Evolutionary conservation across 2,113 vertebrate species (phyloP).

Genomic region (Stegastes partitus): DNA sequence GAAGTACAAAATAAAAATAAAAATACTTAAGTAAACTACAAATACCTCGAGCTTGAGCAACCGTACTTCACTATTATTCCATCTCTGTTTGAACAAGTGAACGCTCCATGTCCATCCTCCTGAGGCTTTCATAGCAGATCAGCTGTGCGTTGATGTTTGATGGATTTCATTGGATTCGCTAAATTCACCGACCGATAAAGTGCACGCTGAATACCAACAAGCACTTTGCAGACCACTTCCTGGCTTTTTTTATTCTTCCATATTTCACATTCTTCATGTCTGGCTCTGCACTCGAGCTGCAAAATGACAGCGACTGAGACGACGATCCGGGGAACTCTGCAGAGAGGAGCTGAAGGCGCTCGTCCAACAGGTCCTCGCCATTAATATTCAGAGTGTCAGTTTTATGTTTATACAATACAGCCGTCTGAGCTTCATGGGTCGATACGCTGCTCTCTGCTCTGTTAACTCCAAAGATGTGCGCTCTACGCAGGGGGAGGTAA

Average conservation of each 20-base stretch:
- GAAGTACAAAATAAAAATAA: too few relatives aligned
- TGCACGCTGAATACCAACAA: conserved; percentile 17
- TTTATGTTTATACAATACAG: conserved; percentile 25
- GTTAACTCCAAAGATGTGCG: conserved; percentile 1
- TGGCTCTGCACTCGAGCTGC: conserved; percentile 8
- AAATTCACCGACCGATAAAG: conserved; percentile 6
- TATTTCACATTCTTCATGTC: conserved; percentile 30
- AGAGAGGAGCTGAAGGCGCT: background rate
- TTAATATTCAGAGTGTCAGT: conserved; percentile 13
- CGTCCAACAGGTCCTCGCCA: background rate
- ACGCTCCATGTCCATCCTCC: too few relatives aligned
- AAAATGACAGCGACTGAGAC: conserved; percentile 34
- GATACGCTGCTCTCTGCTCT: conserved; percentile 19
- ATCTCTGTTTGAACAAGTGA: too few relatives aligned
- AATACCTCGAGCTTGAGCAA: too few relatives aligned
- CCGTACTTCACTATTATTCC: too few relatives aligned
- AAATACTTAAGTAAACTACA: too few relatives aligned
- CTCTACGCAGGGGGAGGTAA: background rate
- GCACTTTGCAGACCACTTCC: background rate
- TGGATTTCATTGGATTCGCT: conserved; percentile 2
- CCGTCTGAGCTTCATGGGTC: conserved; percentile 21
- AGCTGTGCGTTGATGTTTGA: conserved; percentile 5
- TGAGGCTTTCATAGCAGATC: background rate
- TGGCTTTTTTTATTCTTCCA: conserved; percentile 6
- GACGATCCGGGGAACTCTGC: conserved; percentile 12